A percentile compares a stretch with the other conserved stretches of the same genome.
These are phyloP conservation scores for Crotalus helleri DNA, from an alignment of 2,113 vertebrate species.

Conservation along the genomic window DNA sequence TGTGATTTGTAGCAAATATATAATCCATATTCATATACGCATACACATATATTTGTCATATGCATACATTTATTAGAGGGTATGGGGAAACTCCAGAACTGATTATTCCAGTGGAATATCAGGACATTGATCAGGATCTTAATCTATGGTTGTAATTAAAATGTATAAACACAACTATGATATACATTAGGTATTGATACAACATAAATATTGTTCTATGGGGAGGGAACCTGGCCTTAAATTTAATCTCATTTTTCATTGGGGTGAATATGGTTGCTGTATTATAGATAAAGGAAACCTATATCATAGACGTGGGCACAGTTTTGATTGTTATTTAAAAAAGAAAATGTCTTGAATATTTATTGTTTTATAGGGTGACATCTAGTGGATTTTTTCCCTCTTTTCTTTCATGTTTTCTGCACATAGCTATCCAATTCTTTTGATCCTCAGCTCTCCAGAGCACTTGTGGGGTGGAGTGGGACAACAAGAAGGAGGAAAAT, in stretches of 20 bases:
- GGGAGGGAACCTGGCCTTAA: neutral
- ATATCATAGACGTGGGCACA: neutral
- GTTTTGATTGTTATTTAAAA: neutral
- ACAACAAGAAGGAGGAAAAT: neutral
- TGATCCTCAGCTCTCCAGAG: neutral
- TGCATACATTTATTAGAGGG: neutral
- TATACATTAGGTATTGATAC: neutral
- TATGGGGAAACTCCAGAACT: neutral
- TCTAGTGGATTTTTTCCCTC: neutral
- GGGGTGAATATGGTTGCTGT: neutral
- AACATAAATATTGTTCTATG: neutral
- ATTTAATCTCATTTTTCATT: neutral
- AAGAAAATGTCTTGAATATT: neutral
- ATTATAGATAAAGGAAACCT: neutral
- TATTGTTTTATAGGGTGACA: neutral
- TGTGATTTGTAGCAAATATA: neutral
- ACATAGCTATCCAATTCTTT: neutral
- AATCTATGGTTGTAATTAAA: neutral
- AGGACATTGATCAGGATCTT: neutral
- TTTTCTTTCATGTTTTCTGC: neutral
- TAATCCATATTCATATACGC: neutral
- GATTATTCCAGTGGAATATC: neutral
- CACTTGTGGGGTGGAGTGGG: too few relatives aligned
- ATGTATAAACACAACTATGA: neutral
- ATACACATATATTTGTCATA: neutral